Evolutionary conservation across 1,140 invertebrate genomes (phyloP).

Genomic region (Procambarus clarkii): DNA sequence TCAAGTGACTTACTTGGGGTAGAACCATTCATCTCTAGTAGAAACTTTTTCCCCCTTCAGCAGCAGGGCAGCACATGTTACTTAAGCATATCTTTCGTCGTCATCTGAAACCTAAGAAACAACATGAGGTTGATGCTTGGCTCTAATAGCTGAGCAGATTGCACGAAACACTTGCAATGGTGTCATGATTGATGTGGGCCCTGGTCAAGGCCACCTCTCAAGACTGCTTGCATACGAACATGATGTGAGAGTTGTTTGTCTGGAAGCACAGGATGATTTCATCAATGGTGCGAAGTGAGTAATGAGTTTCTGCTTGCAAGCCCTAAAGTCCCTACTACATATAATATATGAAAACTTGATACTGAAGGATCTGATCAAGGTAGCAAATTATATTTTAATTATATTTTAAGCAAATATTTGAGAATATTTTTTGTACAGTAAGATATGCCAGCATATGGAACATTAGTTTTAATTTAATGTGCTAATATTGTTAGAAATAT

Average conservation of each 20-base stretch:
- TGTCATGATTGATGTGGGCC: slow-evolving; percentile 87
- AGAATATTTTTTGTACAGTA: no score
- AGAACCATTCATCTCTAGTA: no score
- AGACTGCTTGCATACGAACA: slow-evolving; percentile 85
- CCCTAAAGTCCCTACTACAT: no score
- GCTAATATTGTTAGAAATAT: no score
- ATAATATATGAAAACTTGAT: no score
- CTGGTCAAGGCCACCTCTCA: slow-evolving; percentile 89
- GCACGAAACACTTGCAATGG: slow-evolving; percentile 78
- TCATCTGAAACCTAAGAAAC: slow-evolving; percentile 90
- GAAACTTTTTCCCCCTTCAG: background rate
- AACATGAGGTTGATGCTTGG: slow-evolving; percentile 87
- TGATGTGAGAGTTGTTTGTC: slow-evolving; percentile 83
- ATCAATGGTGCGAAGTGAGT: slow-evolving; percentile 80
- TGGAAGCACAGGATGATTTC: slow-evolving; percentile 84
- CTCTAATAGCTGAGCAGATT: slow-evolving; percentile 79
- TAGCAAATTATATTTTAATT: no score
- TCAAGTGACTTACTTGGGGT: background rate
- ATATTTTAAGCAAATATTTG: background rate
- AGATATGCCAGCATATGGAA: no score
- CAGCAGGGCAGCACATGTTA: slow-evolving; percentile 69
- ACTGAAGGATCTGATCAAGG: no score
- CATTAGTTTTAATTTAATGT: no score
- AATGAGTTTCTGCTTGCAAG: no score
- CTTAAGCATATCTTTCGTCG: slow-evolving; percentile 84